A percentile compares a stretch with the other conserved stretches of the same genome.
Evolutionary conservation across 2,888 invertebrate genomes (phyloP).

Genomic region (Schizotus pectinicornis): DNA sequence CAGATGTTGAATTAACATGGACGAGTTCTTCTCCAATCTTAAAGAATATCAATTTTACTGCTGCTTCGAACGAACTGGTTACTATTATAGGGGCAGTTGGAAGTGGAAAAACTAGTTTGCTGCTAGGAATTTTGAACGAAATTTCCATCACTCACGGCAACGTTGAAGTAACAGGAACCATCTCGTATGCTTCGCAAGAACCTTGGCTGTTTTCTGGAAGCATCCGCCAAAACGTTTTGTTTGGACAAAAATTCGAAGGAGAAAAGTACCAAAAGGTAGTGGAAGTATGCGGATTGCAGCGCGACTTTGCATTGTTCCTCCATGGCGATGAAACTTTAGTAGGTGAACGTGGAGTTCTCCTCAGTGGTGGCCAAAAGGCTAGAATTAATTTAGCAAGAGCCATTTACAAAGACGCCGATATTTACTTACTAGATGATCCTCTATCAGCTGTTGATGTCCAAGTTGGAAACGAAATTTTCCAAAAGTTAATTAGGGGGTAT

Average conservation of each 20-base stretch:
- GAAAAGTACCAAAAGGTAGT: conserved; percentile 14
- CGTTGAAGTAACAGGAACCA: conserved; percentile 15
- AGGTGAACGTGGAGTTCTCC: conserved; percentile 65
- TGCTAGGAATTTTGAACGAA: conserved; percentile 28
- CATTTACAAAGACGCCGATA: conserved; percentile 66
- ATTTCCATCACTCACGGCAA: conserved; percentile 12
- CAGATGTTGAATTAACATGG: conserved; percentile 47
- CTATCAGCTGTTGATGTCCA: conserved; percentile 67
- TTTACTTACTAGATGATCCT: conserved; percentile 27
- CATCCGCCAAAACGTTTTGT: conserved; percentile 30
- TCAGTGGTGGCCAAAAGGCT: conserved; percentile 72
- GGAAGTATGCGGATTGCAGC: conserved; percentile 51
- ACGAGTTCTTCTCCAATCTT: neutral
- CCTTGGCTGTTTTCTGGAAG: conserved; percentile 32
- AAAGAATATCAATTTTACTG: conserved; percentile 6
- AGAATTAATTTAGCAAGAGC: conserved; percentile 75
- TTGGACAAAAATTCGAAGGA: conserved; percentile 52
- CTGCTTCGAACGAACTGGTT: neutral
- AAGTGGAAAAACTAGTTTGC: conserved; percentile 32
- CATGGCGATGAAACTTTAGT: conserved; percentile 77
- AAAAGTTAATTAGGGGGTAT: conserved; percentile 54
- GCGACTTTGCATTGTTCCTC: conserved; percentile 71
- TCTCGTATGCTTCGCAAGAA: conserved; percentile 32
- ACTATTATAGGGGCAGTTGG: conserved; percentile 39
- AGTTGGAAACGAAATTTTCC: conserved; percentile 71